A percentile compares a stretch with the other conserved stretches of the same genome.
These are phyloP conservation scores for Stichopus horrens DNA, from an alignment of 53 echinoderm and acorn worm genomes.

Conservation along the genomic window DNA sequence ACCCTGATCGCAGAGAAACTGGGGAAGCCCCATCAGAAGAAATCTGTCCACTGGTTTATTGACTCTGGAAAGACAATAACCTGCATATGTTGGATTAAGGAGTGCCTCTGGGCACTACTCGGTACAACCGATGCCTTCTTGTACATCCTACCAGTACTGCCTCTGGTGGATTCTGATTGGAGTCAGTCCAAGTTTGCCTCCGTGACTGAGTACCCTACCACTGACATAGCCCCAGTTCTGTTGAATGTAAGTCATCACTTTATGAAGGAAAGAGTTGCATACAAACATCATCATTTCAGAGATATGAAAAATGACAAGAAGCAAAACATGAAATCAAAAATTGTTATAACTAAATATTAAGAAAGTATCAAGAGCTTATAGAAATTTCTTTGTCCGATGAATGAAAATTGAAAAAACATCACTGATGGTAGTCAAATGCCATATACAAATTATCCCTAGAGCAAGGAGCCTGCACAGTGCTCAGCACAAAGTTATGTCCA, in stretches of 20 bases:
- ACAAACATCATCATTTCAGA: no score
- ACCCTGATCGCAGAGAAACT: conserved; percentile 20
- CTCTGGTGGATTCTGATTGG: background rate
- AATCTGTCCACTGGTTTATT: conserved; percentile 32
- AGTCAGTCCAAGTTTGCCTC: background rate
- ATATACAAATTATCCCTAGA: no score
- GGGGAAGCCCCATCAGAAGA: background rate
- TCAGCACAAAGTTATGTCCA: no score
- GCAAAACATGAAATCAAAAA: no score
- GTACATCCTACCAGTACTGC: conserved; percentile 35
- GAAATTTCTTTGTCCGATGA: no score
- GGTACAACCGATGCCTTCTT: conserved; percentile 37
- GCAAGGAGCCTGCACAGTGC: no score
- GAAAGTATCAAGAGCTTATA: no score
- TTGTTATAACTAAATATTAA: no score
- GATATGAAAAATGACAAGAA: no score
- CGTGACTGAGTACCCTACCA: background rate
- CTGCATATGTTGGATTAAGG: conserved; percentile 3
- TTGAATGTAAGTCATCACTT: background rate
- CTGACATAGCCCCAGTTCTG: background rate
- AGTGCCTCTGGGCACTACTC: conserved; percentile 19
- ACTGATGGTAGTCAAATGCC: no score
- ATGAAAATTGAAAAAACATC: no score
- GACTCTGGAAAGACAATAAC: background rate
- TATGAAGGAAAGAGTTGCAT: background rate